Percentiles rank a stretch among this genome's conserved stretches.
phyloP scores from a whole-genome alignment of 2,113 vertebrate species.

The Microcebus griseorufus region DNA sequence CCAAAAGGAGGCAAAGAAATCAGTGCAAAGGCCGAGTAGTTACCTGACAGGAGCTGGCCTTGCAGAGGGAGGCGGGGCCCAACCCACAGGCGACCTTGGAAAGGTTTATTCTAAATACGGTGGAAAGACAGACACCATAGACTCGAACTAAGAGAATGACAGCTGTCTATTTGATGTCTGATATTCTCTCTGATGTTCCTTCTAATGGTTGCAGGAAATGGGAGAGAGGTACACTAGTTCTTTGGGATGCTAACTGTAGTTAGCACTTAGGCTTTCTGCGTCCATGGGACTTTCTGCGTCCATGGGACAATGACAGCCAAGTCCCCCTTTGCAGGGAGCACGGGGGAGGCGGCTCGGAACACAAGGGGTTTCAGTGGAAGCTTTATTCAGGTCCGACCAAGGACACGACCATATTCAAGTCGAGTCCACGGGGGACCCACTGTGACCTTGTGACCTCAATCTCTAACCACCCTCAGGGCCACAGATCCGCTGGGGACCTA shows the following conservation, averaged over 20 bases:
- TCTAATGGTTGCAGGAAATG: background rate
- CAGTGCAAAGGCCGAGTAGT: background rate
- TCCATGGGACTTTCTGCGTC: background rate
- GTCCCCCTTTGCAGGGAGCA: background rate
- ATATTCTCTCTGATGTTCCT: background rate
- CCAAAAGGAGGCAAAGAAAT: background rate
- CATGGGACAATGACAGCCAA: background rate
- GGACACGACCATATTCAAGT: fast-evolving
- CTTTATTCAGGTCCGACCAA: background rate
- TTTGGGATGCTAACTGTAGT: background rate
- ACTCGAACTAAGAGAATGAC: background rate
- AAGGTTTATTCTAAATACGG: background rate
- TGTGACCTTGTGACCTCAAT: too few species aligned
- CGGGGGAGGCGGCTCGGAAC: too few species aligned
- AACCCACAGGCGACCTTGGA: too few species aligned
- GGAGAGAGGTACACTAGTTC: too few species aligned
- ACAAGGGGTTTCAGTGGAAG: fast-evolving
- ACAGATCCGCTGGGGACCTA: too few species aligned
- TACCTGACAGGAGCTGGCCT: background rate
- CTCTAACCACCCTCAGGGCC: background rate
- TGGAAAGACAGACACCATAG: background rate
- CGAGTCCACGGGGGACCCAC: fast-evolving
- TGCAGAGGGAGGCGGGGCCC: too few species aligned
- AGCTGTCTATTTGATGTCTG: background rate
- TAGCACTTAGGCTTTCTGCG: background rate